Base-by-base conservation (phyloP, 2,888 invertebrate species). In the Callinectes sapidus region DNA sequence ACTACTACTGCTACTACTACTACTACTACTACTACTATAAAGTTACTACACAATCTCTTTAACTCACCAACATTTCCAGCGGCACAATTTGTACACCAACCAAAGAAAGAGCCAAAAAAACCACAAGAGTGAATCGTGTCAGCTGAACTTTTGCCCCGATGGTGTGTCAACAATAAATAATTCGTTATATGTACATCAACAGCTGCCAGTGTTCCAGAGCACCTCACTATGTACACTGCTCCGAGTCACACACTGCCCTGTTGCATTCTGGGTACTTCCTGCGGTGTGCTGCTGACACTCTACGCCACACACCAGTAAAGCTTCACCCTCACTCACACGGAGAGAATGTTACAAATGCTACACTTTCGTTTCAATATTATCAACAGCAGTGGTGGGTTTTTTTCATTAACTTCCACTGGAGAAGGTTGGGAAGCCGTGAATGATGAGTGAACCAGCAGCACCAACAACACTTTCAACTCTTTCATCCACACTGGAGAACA, bases 131-230 rank as follows among this genome's bases (percentile, higher is more conserved):
- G n/a, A 71, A 28, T 28, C n/a, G 28, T 10, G 28, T 71, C n/a
- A 28, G 10, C 28, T 10, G 28, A 6, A 28, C n/a, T 28, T 28
- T 28, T 28, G 8, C 28, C 66, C n/a, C 66, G n/a, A n/a, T 23
- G 66, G n/a, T 8, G 66, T n/a, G n/a, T 71, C 71, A 71, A 71
- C 71, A 71, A 71, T 71, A 71, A 71, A 71, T 71, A 71, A 13
- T n/a, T 13, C 23, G 1, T 28, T 10, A 71, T 28, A 71, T 28
- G 28, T 71, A 71, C 71, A 71, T 13, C 28, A 71, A 28, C 28
- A n/a, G 71, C 71, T 28, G n/a, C 8, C 8, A 71, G n/a, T 28
- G 71, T 2, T 8, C n/a, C 28, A 71, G 28, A 28, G n/a, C 13
- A 28, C 2, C n/a, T 28, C 71, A 8, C 71, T 71, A 71, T 71